These are phyloP conservation scores for Buphagus erythrorhynchus DNA, from an alignment of 2,797 vertebrate genomes.

Conservation along the genomic window DNA sequence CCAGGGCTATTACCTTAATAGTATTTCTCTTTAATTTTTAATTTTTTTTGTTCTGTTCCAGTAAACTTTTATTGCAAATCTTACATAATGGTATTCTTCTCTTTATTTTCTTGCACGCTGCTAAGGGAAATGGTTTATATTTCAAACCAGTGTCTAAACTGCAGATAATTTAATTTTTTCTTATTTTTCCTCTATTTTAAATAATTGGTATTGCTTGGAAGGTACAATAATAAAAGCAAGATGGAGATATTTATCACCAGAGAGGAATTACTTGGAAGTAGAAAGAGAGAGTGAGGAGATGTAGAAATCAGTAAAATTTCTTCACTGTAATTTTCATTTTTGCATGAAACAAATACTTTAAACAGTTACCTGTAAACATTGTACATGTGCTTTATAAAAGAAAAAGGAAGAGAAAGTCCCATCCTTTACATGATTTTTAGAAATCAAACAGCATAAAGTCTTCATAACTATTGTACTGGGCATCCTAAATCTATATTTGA, in stretches of 20 bases:
- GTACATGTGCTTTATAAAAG: neutral
- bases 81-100: neutral
- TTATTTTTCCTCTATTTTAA: neutral
- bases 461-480: neutral
- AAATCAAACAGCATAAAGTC: neutral
- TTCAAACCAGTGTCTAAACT: neutral
- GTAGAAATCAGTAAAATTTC: neutral
- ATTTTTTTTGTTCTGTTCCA: neutral
- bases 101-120: slow-evolving; percentile 21
- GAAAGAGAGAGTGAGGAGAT: neutral
- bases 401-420: neutral
- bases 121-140: slow-evolving; percentile 40
- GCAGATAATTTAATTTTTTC: neutral
- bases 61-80: neutral
- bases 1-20: neutral
- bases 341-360: neutral
- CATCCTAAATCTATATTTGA: neutral
- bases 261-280: neutral
- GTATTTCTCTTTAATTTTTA: neutral
- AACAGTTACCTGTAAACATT: neutral
- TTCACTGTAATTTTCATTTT: neutral
- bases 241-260: neutral
- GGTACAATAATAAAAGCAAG: neutral
- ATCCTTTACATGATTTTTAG: neutral
- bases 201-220: neutral